These are phyloP conservation scores for Aleiodes testaceus DNA, from an alignment of 2,888 invertebrate genomes.

Conservation along the genomic window DNA sequence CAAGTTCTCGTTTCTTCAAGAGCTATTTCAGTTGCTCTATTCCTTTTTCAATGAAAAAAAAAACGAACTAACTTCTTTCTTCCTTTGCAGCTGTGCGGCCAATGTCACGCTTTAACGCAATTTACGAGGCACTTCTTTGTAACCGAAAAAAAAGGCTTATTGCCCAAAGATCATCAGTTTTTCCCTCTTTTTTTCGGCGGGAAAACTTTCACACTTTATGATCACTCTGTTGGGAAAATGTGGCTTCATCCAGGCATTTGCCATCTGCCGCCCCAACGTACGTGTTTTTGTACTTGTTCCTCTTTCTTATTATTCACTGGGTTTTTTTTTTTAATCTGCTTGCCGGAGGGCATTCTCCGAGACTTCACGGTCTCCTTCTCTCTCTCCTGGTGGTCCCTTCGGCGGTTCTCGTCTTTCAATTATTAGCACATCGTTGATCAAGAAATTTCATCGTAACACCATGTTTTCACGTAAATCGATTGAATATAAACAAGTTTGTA, in stretches of 20 bases:
- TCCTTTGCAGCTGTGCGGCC: constrained; percentile 3
- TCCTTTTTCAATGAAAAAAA: not conserved
- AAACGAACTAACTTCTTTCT: not conserved
- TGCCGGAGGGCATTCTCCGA: constrained; percentile 14
- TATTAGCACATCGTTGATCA: constrained; percentile 24
- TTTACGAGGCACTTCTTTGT: constrained; percentile 2
- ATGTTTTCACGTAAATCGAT: not conserved
- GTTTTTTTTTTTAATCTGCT: constrained; percentile 4
- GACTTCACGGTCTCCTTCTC: constrained; percentile 24
- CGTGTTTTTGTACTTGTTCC: not conserved
- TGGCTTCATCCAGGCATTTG: too few relatives aligned
- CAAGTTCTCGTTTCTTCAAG: not conserved
- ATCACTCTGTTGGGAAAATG: not conserved
- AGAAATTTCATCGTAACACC: not conserved
- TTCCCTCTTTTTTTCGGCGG: constrained; percentile 11
- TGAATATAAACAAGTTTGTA: not conserved
- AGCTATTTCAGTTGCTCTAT: not conserved
- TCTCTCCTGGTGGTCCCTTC: constrained; percentile 29
- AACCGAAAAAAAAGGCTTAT: not conserved
- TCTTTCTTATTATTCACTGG: constrained; percentile 14
- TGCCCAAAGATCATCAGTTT: not conserved
- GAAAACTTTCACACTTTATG: not conserved
- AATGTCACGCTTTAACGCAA: constrained; percentile 11
- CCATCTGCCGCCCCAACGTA: constrained; percentile 16
- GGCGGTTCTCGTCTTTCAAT: constrained; percentile 9